Base-by-base conservation (phyloP, 1,140 invertebrate genomes). In the Limonius californicus region DNA sequence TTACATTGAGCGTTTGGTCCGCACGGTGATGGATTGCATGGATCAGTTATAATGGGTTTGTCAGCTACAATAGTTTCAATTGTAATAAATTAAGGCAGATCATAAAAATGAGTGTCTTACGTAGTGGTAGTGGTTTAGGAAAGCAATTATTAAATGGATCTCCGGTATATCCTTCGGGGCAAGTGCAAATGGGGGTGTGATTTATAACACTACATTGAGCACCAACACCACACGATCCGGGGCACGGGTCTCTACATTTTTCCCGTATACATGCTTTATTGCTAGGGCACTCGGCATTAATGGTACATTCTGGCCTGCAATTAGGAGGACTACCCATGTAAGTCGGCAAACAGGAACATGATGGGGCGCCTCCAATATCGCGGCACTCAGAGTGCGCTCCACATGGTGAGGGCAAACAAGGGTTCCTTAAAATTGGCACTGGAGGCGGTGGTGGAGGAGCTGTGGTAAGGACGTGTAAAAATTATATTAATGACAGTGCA, bases 161-260 rank as follows among this genome's bases (percentile, higher is more conserved):
- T 14, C 90, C 90, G 4, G 83, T 86, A 68, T 83, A 90, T 2
- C 88, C 89, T 32, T 80, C 78, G 2, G 81, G 76, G 72, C 90
- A 93, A 69, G 83, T 87, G 72, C 90, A 92, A 27, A 90, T 85
- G n/a, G 90, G 80, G 59, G 80, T 76, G 68, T 88, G 86, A 68
- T 87, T 88, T 1, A 87, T 78, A 6, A 88, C 86, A 73, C 83
- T 82, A 68, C 89, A 91, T 35, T 83, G 74, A 14, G 89, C 86
- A 65, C 83, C 83, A 39, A 76, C 70, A 1, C 77, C 81, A 64
- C 81, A 91, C 4, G 84, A 83, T 20, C 85, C 85, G 54, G 81
- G 75, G 66, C 88, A 89, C 19, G 87, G 87, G 76, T 89, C 85
- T 57, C 82, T 73, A 71, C 88, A 89, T 77, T 85, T 89, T 70